These are phyloP conservation scores for Vulpes lagopus DNA, from an alignment of 2,113 vertebrate species.

Conservation along the genomic window DNA sequence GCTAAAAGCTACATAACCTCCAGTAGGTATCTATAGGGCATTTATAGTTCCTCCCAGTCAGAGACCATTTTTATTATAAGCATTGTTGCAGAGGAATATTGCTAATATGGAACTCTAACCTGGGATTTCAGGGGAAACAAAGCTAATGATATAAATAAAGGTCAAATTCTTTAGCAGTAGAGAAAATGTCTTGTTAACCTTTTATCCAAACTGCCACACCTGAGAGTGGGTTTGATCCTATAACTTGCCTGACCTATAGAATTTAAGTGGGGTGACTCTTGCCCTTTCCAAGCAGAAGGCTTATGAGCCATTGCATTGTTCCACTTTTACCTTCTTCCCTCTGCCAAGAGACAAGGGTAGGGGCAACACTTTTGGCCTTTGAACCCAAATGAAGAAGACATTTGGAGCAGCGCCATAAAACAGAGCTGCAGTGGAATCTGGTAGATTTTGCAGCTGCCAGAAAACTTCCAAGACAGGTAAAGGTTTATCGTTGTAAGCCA, in stretches of 20 bases:
- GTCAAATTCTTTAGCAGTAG: neutral
- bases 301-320: neutral
- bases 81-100: neutral
- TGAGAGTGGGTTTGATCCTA: neutral
- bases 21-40: too few species aligned
- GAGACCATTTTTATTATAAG: neutral
- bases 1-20: neutral
- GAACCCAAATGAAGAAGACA: neutral
- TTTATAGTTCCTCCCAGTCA: neutral
- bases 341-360: neutral
- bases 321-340: neutral
- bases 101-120: neutral
- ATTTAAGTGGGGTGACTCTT: neutral
- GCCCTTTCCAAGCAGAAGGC: neutral
- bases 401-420: neutral
- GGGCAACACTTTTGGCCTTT: neutral
- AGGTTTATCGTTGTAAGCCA: neutral
- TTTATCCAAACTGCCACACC: neutral
- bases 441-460: neutral
- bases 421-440: neutral
- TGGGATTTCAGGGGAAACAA: neutral
- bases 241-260: neutral
- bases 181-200: neutral
- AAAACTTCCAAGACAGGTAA: neutral
- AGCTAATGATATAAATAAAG: neutral